A percentile compares a stretch with the other conserved stretches of the same genome.
Evolutionary conservation across 2,888 invertebrate genomes (phyloP).

Genomic region (Pseudanteris insignis): DNA sequence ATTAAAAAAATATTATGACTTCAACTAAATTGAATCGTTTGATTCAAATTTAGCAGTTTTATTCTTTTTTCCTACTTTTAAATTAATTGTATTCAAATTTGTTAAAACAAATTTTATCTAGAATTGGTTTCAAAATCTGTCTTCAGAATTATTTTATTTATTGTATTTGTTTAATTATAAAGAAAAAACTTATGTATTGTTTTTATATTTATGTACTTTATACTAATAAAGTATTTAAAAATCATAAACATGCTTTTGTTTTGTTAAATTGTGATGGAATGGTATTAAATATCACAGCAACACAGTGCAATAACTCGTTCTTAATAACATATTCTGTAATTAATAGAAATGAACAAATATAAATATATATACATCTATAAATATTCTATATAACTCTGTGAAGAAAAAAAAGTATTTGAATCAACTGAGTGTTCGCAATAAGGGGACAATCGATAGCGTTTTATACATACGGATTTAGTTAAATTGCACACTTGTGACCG

Average conservation of each 20-base stretch:
- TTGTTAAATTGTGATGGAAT: slow-evolving; percentile 16
- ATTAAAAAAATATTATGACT: too few species aligned
- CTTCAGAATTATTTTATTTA: too few species aligned
- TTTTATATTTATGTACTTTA: slow-evolving; percentile 23
- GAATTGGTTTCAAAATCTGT: too few species aligned
- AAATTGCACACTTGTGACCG: slow-evolving; percentile 6
- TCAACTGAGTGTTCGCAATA: slow-evolving; percentile 2
- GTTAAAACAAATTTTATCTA: too few species aligned
- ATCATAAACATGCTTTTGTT: slow-evolving; percentile 12
- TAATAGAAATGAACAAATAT: slow-evolving; percentile 14
- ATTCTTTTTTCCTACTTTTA: too few species aligned
- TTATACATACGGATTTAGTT: not conserved
- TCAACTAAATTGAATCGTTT: too few species aligned
- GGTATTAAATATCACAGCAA: slow-evolving; percentile 20
- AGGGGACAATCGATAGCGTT: slow-evolving; percentile 12
- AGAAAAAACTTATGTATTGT: too few species aligned
- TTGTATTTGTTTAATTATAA: too few species aligned
- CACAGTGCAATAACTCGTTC: slow-evolving; percentile 30
- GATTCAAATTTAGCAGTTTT: too few species aligned
- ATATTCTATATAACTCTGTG: too few species aligned
- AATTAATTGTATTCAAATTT: too few species aligned
- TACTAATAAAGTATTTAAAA: slow-evolving; percentile 32
- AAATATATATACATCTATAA: slow-evolving; percentile 17
- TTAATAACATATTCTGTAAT: slow-evolving; percentile 11
- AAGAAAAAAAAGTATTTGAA: slow-evolving; percentile 7